phyloP scores from a whole-genome alignment of 2,797 vertebrate species.

The Mormyrus hasselquistii region DNA sequence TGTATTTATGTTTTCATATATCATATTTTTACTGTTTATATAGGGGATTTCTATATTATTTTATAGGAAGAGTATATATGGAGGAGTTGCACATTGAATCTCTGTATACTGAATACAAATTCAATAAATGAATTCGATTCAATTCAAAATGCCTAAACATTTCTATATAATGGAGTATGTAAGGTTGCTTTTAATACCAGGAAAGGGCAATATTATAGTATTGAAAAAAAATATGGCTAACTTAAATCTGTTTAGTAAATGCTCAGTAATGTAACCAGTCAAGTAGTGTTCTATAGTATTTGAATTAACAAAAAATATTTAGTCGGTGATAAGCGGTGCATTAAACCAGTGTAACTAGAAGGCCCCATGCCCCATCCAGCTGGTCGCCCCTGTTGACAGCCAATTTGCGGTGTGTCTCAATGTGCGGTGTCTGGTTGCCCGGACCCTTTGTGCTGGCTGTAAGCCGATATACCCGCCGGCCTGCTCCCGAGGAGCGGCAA shows the following conservation, averaged over 20 bases:
- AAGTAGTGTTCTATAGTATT: neutral
- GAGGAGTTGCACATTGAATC: neutral
- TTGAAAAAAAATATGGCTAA: neutral
- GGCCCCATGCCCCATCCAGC: neutral
- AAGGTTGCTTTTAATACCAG: neutral
- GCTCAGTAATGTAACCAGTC: neutral
- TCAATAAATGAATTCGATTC: neutral
- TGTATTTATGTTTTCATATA: neutral
- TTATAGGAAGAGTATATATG: neutral
- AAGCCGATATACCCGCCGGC: slow-evolving; percentile 15
- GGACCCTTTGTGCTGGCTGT: slow-evolving; percentile 16
- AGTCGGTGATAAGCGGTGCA: neutral
- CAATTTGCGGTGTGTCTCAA: neutral
- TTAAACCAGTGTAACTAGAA: neutral
- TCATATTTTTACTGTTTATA: neutral
- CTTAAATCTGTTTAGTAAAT: neutral
- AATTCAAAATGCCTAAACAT: neutral
- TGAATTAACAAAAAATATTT: neutral
- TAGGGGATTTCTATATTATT: neutral
- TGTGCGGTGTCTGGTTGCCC: slow-evolving; percentile 20
- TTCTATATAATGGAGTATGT: neutral
- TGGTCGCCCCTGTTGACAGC: neutral
- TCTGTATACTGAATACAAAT: neutral
- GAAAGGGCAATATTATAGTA: neutral
- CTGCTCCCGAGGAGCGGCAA: slow-evolving; percentile 11